Evolutionary conservation across 2,113 vertebrate genomes (phyloP), one percentile per base, ranked within the genome.

Genomic region (Sterrhoptilus dennistouni): DNA sequence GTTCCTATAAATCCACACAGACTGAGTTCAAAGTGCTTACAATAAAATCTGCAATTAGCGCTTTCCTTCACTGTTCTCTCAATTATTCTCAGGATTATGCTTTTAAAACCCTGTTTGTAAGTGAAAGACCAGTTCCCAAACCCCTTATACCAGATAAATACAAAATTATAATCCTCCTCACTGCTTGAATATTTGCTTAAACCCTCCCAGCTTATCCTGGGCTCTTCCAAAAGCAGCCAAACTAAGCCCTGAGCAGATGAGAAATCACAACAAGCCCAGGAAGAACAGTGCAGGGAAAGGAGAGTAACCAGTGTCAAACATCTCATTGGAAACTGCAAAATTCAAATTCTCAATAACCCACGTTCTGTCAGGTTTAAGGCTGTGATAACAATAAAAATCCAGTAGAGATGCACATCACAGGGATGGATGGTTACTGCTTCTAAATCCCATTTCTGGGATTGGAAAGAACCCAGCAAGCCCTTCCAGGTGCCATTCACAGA

Each of bases 361-460:
- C 2, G 2, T 23, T 19, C 2, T 2, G 3, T 9, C 9, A 27
- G 19, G 23, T 24, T 52, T 27, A 40, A 42, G 44, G 57, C 42
- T 3, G 1, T 0, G 29, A 1, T 5, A 33, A 15, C 15, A 14
- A 7, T 6, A 9, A 47, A 44, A 78, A 18, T 9, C 16, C 40
- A 47, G 42, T 31, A 18, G 0, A 35, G 35, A 31, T 4, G 23
- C 25, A 35, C 35, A 29, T 57, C 33, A 22, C 6, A 21, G 31
- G 47, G 47, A 13, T 49, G 47, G 33, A 19, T 15, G 40, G 11
- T 56, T 31, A 5, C 59, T 66, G 15, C 59, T 3, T 5, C 44
- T 7, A 31, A 40, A 74, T 12, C 16, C 42, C 29, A n/a, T 9
- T 47, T 12, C 38, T 16, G 38, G 47, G 12, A 23, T 22, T 49